Conservation (phyloP, 2,888 invertebrate genomes). For the Andricus curvator region DNA sequence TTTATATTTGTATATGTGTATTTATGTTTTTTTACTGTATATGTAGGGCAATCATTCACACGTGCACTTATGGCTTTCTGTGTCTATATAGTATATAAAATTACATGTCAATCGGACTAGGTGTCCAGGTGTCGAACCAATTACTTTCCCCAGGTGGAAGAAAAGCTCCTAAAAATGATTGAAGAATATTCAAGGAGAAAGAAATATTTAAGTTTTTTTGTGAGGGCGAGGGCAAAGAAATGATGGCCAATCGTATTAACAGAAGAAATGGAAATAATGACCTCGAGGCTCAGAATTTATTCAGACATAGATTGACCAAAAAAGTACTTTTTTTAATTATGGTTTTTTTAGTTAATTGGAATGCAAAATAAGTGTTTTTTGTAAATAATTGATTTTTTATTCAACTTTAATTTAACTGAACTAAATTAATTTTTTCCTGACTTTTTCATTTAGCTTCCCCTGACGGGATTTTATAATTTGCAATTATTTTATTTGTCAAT, state of each 20-base stretch:
- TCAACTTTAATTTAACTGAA: too few relatives aligned
- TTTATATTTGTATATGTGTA: neutral
- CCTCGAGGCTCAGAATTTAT: neutral
- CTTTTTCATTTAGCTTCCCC: too few relatives aligned
- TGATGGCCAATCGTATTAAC: neutral
- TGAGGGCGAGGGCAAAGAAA: neutral
- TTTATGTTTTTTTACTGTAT: neutral
- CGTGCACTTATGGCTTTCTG: neutral
- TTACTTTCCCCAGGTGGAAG: neutral
- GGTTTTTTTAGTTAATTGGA: too few relatives aligned
- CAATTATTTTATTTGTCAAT: too few relatives aligned
- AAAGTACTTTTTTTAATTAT: too few relatives aligned
- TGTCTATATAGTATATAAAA: neutral
- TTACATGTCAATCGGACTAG: neutral
- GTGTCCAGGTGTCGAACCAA: slow-evolving; percentile 9
- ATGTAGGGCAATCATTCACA: neutral
- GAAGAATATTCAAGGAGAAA: neutral
- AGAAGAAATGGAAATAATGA: too few relatives aligned
- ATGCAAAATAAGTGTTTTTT: too few relatives aligned
- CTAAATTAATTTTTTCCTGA: too few relatives aligned
- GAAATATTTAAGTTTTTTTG: slow-evolving; percentile 1
- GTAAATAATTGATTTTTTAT: too few relatives aligned
- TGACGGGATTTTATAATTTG: too few relatives aligned
- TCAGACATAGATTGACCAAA: neutral
- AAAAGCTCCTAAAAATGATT: neutral